Percentiles rank a stretch among this genome's conserved stretches.
These are phyloP conservation scores for Acrobasis suavella DNA, from an alignment of 2,888 invertebrate genomes.

Conservation along the genomic window DNA sequence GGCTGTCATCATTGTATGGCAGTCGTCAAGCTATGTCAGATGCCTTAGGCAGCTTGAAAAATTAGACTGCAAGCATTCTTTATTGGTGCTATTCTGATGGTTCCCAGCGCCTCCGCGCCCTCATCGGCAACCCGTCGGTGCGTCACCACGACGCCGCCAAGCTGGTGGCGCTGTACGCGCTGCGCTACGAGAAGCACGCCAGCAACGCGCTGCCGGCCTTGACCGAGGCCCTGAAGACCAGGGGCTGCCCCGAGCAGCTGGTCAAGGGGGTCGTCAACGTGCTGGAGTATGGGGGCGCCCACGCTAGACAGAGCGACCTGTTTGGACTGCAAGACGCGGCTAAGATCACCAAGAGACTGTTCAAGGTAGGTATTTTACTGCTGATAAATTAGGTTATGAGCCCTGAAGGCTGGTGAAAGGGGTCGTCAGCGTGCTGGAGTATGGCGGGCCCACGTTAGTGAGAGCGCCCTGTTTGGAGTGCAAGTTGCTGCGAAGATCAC, in stretches of 20 bases:
- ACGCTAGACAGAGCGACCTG: constrained; percentile 90
- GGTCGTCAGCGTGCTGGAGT: constrained; percentile 86
- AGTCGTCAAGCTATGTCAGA: no score
- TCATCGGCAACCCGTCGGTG: constrained; percentile 88
- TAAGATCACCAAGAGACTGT: constrained; percentile 95
- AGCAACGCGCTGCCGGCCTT: constrained; percentile 89
- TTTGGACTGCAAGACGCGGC: constrained; percentile 92
- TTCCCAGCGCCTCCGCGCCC: constrained; percentile 86
- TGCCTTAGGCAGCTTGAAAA: no score
- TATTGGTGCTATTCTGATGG: no score
- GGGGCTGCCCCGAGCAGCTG: constrained; percentile 86
- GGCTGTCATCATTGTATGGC: no score
- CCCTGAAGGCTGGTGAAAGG: no score
- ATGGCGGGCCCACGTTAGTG: constrained; percentile 92
- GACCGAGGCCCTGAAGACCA: constrained; percentile 86
- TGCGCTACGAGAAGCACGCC: constrained; percentile 95
- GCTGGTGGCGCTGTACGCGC: constrained; percentile 95
- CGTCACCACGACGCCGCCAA: constrained; percentile 91
- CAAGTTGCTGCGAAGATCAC: constrained; percentile 95
- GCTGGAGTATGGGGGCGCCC: constrained; percentile 93
- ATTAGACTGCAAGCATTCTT: no score
- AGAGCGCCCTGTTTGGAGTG: constrained; percentile 91
- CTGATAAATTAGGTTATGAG: no score
- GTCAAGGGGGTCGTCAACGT: constrained; percentile 85
- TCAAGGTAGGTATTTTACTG: constrained; percentile 81